Evolutionary conservation across 2,113 vertebrate genomes (phyloP), one percentile per base, ranked within the genome.

Genomic region (Oncorhynchus nerka): DNA sequence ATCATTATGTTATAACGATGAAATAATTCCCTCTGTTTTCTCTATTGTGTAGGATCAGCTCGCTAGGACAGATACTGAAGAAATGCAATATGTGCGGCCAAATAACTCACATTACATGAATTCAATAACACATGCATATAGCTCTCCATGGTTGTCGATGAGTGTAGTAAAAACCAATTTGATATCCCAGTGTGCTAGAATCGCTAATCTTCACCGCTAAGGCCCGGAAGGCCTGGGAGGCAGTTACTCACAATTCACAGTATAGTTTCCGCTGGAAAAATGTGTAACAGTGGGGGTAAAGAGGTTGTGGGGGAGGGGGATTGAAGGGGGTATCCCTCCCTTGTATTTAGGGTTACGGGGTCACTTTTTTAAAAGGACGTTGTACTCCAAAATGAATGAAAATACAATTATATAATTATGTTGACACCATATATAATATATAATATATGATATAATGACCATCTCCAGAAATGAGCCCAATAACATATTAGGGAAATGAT

Each of bases 111-210:
- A 82, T 86, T 83, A 88, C 84, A 90, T 85, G 90, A 90, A 89
- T 91, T 92, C 86, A 89, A 89, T 90, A 90, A 84, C 82, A 80
- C 70, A 51, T 70, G 85, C 84, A 78, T 79, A 74, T 79, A 74
- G 76, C 22, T 24, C 70, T 79, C 79, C 81, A 77, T 77, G 73
- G 71, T 67, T 78, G 83, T 84, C 87, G 85, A 90, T 83, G 75
- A 75, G 83, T 74, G 84, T 82, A 66, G 86, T 90, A 87, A 91
- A 91, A 91, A 84, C 85, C 86, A 87, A 86, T 90, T 89, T 89
- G 89, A 91, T 91, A 88, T 86, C 89, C 73, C 73, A 81, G 80
- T 89, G 77, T 89, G 85, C 89, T 88, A 83, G 74, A 88, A 78
- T 16, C 28, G 39, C 39, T 11, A 11, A 45, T 85, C 84, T 83